Evolutionary conservation across 2,888 invertebrate genomes (phyloP), one percentile per base, ranked within the genome.

Genomic region (Aphrophora alni): DNA sequence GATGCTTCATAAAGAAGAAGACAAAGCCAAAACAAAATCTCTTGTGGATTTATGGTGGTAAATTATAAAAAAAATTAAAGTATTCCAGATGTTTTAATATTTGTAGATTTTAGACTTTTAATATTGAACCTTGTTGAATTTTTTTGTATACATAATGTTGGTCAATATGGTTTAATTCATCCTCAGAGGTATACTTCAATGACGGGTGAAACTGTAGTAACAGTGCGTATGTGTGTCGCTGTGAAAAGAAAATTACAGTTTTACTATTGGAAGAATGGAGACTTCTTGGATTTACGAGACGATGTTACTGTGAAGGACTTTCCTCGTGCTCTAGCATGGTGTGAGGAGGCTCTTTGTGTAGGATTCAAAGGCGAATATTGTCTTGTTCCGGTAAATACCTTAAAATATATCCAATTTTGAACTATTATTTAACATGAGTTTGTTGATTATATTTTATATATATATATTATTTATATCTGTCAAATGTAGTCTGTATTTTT

Each of bases 221-320:
- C 94, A 17, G 93, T 97, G n/a, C 91, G 95, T 71, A 89, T 98
- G 84, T 97, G 96, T 87, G 97, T 98, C 26, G 97, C 95, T 26
- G 96, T 98, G 0, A 93, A 95, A 87, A 91, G 95, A 85, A 95
- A 94, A 88, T 89, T 97, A 10, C 95, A 97, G 87, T 89, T 98
- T 21, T 98, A 95, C 88, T 96, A 94, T 87, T 97, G 97, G 92
- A 97, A 97, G 87, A 93, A 94, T 86, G 93, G 95, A 86, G 92
- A 93, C 85, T 97, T 97, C 86, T 91, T 93, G 83, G 91, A 93
- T 83, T 90, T 94, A 83, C 91, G 92, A 84, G 91, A 89, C 82
- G 95, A 96, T 86, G 93, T 97, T 83, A 92, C 92, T 78, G 89
- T 97, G 70, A 93, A 93, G 51, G 97, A 97, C 88, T 91, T 94